Conservation (phyloP, 2,797 vertebrate species). For the Ceyx erithaca region DNA sequence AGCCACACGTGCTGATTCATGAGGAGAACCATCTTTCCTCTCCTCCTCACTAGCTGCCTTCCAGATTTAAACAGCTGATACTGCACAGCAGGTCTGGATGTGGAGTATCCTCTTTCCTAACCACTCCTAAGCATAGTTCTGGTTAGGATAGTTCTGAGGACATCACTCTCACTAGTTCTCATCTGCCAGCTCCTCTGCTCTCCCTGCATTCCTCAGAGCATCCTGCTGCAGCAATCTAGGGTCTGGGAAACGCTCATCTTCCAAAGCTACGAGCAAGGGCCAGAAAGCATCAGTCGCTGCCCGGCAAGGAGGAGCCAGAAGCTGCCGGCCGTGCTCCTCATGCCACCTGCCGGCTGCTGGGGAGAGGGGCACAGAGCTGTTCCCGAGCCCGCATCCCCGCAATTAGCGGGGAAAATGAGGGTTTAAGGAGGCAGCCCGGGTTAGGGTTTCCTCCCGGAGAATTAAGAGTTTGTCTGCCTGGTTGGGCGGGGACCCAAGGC, state of each 20-base stretch:
- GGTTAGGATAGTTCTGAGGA: background rate
- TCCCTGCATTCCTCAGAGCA: background rate
- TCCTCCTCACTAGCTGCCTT: background rate
- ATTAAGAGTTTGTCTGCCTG: background rate
- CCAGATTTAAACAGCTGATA: background rate
- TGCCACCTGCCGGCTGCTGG: constrained; percentile 39
- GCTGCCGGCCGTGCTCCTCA: background rate
- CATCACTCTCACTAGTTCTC: background rate
- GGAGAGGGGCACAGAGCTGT: background rate
- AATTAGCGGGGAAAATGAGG: rapidly evolving
- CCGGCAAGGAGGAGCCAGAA: background rate
- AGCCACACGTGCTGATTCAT: background rate
- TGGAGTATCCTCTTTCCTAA: background rate
- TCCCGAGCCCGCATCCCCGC: rapidly evolving
- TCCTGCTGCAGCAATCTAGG: background rate
- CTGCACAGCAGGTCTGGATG: background rate
- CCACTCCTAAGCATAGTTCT: too few relatives aligned
- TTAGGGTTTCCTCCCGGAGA: background rate
- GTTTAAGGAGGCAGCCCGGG: background rate
- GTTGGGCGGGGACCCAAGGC: background rate
- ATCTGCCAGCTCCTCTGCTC: background rate
- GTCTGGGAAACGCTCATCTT: background rate
- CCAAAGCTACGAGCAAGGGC: background rate
- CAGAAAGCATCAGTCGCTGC: background rate
- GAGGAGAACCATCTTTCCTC: background rate